Percentiles rank a stretch among this genome's conserved stretches.
These are phyloP conservation scores for Coelopa frigida DNA, from an alignment of 1,140 invertebrate genomes.

Conservation along the genomic window DNA sequence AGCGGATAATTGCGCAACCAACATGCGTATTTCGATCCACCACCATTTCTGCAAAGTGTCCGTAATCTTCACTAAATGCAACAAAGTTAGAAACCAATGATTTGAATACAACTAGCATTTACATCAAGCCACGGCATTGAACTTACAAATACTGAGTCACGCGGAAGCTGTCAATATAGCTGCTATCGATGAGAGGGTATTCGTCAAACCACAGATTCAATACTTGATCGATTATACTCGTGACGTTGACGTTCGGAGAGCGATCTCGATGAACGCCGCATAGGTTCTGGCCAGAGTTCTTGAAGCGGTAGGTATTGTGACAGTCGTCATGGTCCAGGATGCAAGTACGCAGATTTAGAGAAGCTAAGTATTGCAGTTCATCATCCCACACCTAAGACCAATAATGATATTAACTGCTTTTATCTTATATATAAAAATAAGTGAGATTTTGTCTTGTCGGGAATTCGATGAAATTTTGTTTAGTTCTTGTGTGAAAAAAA, in stretches of 20 bases:
- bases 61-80: constrained; percentile 33
- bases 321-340: constrained; percentile 40
- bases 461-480: too few relatives aligned
- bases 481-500: too few relatives aligned
- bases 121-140: too few relatives aligned
- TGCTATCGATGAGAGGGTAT: constrained; percentile 31
- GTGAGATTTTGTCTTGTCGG: too few relatives aligned
- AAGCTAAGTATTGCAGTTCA: constrained; percentile 38
- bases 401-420: too few relatives aligned
- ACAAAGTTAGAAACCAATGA: not conserved
- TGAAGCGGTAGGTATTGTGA: constrained; percentile 36
- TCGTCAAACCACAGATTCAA: constrained; percentile 37
- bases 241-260: constrained; percentile 29
- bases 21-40: constrained; percentile 35
- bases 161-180: constrained; percentile 28
- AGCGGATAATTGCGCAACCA: constrained; percentile 35
- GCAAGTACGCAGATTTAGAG: constrained; percentile 36
- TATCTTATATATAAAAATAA: too few relatives aligned
- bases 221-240: constrained; percentile 31
- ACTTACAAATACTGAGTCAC: constrained; percentile 40
- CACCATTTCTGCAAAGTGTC: constrained; percentile 40
- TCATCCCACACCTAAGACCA: constrained; percentile 40
- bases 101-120: too few relatives aligned
- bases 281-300: constrained; percentile 36
- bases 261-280: constrained; percentile 30